Evolutionary conservation across 1,140 invertebrate species (phyloP), one percentile per base, ranked within the genome.

Genomic region (Drosophila simulans): DNA sequence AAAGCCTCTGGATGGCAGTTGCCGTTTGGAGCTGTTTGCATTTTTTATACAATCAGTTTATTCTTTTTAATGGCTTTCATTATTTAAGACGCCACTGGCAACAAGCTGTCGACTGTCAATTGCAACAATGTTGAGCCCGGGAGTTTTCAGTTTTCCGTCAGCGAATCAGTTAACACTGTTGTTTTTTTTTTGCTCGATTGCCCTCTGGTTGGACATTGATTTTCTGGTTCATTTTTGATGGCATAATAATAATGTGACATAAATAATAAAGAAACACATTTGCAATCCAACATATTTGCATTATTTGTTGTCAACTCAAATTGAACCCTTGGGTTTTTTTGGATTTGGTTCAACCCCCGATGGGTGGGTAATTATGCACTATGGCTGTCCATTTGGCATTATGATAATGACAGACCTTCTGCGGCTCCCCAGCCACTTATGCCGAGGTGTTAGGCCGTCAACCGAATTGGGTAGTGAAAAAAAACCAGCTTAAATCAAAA

Each of bases 381-480:
- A 45, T n/a, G 4, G 40, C 39, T 13, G 7, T n/a, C 34, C 53
- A 46, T 49, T 49, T 35, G 65, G 20, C 37, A 40, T 74, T 86
- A 82, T 81, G 69, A 45, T 85, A 86, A 86, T 86, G 73, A 70
- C 37, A 64, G 58, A 34, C 68, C 64, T 48, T 46, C 42, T 40
- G 53, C 43, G 54, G 17, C 52, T 48, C 42, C 49, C 39, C 42
- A 48, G 40, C 58, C 59, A 49, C 63, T 74, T 64, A 74, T 56
- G 42, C 40, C 5, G 27, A 70, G 78, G 82, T 78, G 78, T 81
- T 65, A 37, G 73, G 59, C 77, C 68, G 64, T 78, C 82, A 78
- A 70, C 8, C 64, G 51, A 25, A 73, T 34, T 12, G 20, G 45
- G 43, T 55, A 48, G 55, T 53, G n/a, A 66, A 22, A 22, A 66